Evolutionary conservation across 1,140 invertebrate species (phyloP).

Genomic region (Zaprionus gabonicus): DNA sequence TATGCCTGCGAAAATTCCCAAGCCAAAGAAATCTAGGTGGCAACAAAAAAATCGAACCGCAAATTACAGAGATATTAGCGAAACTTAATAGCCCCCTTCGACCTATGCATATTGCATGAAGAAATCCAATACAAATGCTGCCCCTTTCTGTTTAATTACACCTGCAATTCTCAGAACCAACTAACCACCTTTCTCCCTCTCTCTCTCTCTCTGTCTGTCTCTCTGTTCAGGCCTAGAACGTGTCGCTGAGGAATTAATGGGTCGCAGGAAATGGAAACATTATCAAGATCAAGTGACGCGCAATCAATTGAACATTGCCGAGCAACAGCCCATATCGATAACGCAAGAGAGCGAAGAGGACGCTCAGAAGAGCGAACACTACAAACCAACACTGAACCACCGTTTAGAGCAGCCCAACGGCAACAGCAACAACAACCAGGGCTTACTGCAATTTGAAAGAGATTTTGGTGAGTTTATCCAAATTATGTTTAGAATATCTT

Average conservation of each 20-base stretch:
- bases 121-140: slow-evolving; percentile 7
- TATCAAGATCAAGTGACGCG: slow-evolving; percentile 91
- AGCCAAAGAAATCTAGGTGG: slow-evolving; percentile 27
- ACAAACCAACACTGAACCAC: slow-evolving; percentile 60
- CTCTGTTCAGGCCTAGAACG: slow-evolving; percentile 93
- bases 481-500: background rate
- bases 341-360: slow-evolving; percentile 52
- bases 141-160: slow-evolving; percentile 7
- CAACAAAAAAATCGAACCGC: slow-evolving; percentile 27
- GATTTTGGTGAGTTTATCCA: slow-evolving; percentile 56
- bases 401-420: slow-evolving; percentile 64
- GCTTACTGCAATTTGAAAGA: slow-evolving; percentile 51
- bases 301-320: slow-evolving; percentile 78
- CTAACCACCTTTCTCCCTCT: background rate
- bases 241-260: slow-evolving; percentile 97
- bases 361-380: slow-evolving; percentile 46
- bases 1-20: slow-evolving; percentile 76
- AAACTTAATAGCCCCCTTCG: slow-evolving; percentile 31
- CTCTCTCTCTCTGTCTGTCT: background rate
- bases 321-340: slow-evolving; percentile 76
- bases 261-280: slow-evolving; percentile 96
- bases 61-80: slow-evolving; percentile 56
- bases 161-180: background rate
- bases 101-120: slow-evolving; percentile 39
- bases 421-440: slow-evolving; percentile 33